Conservation (phyloP, 2,113 vertebrate species). For the Phylloscopus trochilus region DNA sequence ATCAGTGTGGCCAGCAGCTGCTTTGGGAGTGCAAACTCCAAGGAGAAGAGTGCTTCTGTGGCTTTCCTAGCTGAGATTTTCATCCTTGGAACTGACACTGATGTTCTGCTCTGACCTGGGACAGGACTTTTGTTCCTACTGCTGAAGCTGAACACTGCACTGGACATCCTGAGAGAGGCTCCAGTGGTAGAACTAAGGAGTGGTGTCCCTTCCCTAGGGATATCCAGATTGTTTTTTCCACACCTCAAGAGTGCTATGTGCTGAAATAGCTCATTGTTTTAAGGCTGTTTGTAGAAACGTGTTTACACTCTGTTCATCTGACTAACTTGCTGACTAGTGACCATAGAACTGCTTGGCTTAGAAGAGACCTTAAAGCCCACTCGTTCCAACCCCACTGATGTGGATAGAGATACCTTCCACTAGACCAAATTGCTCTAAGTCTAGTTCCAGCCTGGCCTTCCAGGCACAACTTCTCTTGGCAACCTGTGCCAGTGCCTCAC, state of each 20-base stretch:
- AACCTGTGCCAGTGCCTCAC: neutral
- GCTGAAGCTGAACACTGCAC: neutral
- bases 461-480: neutral
- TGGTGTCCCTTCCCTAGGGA: neutral
- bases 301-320: neutral
- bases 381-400: neutral
- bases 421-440: neutral
- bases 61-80: neutral
- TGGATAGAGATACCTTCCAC: neutral
- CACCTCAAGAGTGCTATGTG: fast-evolving
- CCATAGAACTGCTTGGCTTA: neutral
- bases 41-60: neutral
- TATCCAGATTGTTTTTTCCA: neutral
- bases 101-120: neutral
- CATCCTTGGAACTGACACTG: fast-evolving
- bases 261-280: fast-evolving
- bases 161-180: neutral
- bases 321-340: neutral
- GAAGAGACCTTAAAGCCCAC: neutral
- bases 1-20: fast-evolving
- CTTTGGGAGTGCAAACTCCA: neutral
- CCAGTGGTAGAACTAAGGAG: no score
- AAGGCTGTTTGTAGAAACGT: neutral
- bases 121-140: neutral
- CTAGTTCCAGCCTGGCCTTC: neutral